Conservation (phyloP, 2,888 invertebrate genomes). For the Hirtodrosophila cameraria region DNA sequence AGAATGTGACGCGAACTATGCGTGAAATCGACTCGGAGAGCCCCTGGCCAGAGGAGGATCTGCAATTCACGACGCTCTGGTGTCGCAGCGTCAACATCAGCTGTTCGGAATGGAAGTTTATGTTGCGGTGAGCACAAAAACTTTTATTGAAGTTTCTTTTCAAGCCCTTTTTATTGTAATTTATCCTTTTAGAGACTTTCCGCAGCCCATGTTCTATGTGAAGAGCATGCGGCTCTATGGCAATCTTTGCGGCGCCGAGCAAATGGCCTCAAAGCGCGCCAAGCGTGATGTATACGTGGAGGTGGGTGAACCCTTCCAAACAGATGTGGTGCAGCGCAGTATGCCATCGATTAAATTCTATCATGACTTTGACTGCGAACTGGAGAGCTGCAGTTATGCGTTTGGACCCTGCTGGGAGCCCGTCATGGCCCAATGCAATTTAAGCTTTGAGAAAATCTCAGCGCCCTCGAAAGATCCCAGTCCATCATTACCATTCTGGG, state of each 20-base stretch:
- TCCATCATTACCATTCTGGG: slow-evolving; percentile 97
- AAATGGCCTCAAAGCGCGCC: slow-evolving; percentile 88
- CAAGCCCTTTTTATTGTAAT: accelerated
- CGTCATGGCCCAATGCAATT: slow-evolving; percentile 85
- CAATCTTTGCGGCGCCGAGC: slow-evolving; percentile 94
- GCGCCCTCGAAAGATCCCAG: slow-evolving; percentile 96
- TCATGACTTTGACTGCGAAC: slow-evolving; percentile 98
- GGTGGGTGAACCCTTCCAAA: slow-evolving; percentile 92
- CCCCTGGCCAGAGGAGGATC: slow-evolving; percentile 95
- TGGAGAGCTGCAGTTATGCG: slow-evolving; percentile 94
- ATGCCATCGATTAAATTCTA: slow-evolving; percentile 98
- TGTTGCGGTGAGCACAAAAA: slow-evolving; percentile 85
- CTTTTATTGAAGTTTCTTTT: background rate
- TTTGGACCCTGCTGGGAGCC: slow-evolving; percentile 99
- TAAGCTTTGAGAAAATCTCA: slow-evolving; percentile 93
- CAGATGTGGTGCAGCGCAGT: slow-evolving; percentile 92
- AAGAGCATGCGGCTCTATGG: slow-evolving; percentile 95
- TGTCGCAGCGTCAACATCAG: slow-evolving; percentile 93
- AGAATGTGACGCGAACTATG: slow-evolving; percentile 90
- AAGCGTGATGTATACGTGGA: slow-evolving; percentile 86
- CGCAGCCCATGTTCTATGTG: slow-evolving; percentile 95
- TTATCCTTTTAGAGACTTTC: slow-evolving; percentile 92
- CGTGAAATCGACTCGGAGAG: slow-evolving; percentile 94
- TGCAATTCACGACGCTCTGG: slow-evolving; percentile 96
- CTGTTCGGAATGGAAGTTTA: slow-evolving; percentile 93